These are phyloP conservation scores for Bradypus variegatus DNA, from an alignment of 2,797 vertebrate species.

Conservation along the genomic window DNA sequence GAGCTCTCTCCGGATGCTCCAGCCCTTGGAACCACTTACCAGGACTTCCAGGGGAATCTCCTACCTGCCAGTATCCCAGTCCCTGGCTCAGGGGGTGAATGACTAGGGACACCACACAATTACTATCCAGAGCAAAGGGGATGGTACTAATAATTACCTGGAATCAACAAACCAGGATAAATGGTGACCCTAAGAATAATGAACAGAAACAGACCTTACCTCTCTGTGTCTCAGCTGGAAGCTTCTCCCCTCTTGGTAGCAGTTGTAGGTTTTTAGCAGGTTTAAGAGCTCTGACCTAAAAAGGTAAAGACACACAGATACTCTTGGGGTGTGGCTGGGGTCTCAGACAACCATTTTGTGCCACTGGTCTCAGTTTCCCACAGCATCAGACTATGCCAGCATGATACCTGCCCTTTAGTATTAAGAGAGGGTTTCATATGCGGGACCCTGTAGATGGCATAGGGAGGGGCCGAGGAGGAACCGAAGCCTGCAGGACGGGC, in stretches of 20 bases:
- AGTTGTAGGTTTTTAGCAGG: constrained; percentile 87
- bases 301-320: not conserved
- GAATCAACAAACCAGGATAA: not conserved
- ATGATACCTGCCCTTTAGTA: not conserved
- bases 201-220: constrained; percentile 69
- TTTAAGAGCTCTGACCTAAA: constrained; percentile 82
- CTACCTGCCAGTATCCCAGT: not conserved
- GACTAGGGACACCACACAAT: not conserved
- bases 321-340: too few species aligned
- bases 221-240: constrained; percentile 84
- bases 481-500: not conserved
- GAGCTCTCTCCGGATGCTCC: not conserved
- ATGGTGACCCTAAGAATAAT: not conserved
- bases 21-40: not conserved
- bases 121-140: not conserved
- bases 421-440: not conserved
- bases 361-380: not conserved
- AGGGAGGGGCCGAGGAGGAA: not conserved
- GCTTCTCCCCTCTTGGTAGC: constrained; percentile 86
- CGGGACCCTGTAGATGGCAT: not conserved
- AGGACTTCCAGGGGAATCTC: too few species aligned
- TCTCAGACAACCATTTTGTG: not conserved
- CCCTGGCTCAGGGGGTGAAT: not conserved
- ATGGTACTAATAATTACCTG: not conserved
- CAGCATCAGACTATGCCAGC: not conserved